Conservation (phyloP, 2,888 invertebrate genomes). For the Orthosia gothica region DNA sequence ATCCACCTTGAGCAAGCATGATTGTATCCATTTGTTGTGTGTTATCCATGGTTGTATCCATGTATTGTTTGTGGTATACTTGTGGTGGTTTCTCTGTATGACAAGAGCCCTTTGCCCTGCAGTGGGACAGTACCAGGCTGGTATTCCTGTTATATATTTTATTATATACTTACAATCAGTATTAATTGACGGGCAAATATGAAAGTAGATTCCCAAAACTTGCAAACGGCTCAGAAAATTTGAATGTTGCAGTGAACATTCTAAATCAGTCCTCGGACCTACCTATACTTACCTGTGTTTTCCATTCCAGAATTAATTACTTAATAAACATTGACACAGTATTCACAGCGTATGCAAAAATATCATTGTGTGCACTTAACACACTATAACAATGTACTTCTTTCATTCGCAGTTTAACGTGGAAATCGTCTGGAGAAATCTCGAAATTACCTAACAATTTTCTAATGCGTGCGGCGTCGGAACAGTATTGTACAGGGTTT, state of each 20-base stretch:
- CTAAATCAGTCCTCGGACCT: not conserved
- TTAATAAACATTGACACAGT: not conserved
- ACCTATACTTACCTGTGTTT: not conserved
- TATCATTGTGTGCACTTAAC: slow-evolving; percentile 5
- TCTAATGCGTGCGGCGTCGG: slow-evolving; percentile 43
- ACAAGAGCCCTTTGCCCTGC: too few species aligned
- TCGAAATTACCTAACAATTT: slow-evolving; percentile 57
- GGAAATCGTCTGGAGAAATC: slow-evolving; percentile 52
- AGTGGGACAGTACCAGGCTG: too few species aligned
- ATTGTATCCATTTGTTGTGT: too few species aligned
- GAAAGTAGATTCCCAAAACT: not conserved
- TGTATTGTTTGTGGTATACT: too few species aligned
- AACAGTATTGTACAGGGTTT: slow-evolving; percentile 25
- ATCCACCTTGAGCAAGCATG: too few species aligned
- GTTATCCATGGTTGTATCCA: too few species aligned
- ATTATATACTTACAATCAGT: not conserved
- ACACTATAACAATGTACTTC: slow-evolving; percentile 28
- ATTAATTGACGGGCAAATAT: not conserved
- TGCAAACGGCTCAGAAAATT: not conserved
- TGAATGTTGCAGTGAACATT: not conserved
- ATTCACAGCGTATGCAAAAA: not conserved
- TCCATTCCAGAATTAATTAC: slow-evolving; percentile 12
- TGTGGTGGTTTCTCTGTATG: too few species aligned
- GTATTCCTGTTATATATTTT: not conserved
- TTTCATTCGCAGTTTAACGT: slow-evolving; percentile 43